A percentile compares a stretch with the other conserved stretches of the same genome.
phyloP scores from a whole-genome alignment of 2,113 vertebrate genomes.

The Sylvia atricapilla region DNA sequence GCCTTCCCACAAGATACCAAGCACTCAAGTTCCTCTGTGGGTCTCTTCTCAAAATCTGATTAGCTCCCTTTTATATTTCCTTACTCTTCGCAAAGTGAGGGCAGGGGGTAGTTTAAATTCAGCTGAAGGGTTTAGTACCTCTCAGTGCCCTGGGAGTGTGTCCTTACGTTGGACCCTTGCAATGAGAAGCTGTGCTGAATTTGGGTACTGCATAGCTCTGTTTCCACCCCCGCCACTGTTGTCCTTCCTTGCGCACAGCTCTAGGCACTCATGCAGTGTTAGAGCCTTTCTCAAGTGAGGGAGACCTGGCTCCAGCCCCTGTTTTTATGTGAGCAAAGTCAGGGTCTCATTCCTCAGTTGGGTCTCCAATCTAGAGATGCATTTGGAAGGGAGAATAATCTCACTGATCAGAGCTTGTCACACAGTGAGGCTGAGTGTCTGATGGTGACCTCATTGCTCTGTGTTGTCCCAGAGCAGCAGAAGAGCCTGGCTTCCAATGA shows the following conservation, averaged over 20 bases:
- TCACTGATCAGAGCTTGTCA: not conserved
- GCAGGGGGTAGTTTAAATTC: not conserved
- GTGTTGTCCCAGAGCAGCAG: too few relatives aligned
- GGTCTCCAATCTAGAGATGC: not conserved
- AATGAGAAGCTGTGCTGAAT: not conserved
- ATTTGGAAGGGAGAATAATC: not conserved
- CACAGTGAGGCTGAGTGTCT: not conserved
- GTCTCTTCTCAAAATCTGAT: not conserved
- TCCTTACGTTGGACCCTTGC: not conserved
- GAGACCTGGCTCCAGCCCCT: not conserved
- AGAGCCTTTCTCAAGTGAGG: not conserved
- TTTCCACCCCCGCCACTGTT: not conserved
- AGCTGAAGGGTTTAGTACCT: not conserved
- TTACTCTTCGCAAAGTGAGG: not conserved
- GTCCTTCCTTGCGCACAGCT: not conserved
- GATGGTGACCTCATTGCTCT: not conserved
- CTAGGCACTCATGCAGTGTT: not conserved
- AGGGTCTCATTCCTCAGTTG: not conserved
- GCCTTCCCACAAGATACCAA: not conserved
- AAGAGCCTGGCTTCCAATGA: not conserved
- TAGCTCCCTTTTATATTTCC: not conserved
- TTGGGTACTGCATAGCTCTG: not conserved
- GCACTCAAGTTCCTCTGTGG: not conserved
- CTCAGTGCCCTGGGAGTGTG: not conserved
- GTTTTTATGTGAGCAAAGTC: not conserved